These are phyloP conservation scores for Lutjanus campechanus DNA, from an alignment of 2,797 vertebrate species.

Conservation along the genomic window DNA sequence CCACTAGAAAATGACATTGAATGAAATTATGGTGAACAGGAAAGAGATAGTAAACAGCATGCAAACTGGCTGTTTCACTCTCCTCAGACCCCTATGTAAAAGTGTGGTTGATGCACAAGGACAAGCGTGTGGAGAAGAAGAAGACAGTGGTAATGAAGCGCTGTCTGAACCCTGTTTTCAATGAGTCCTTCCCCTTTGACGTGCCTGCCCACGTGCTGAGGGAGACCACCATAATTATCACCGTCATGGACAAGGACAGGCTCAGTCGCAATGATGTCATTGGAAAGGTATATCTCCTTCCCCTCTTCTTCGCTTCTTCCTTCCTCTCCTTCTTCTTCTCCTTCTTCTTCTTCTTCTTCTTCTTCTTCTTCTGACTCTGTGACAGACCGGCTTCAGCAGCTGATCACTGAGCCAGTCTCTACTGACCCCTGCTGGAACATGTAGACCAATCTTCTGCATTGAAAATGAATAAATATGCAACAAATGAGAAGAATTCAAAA, in stretches of 20 bases:
- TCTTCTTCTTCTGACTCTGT: slow-evolving; percentile 56
- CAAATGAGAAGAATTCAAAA: neutral
- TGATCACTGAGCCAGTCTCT: slow-evolving; percentile 62
- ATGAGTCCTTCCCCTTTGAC: slow-evolving; percentile 98
- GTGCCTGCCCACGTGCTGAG: slow-evolving; percentile 97
- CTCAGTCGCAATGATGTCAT: slow-evolving; percentile 99
- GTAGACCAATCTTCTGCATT: neutral
- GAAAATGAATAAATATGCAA: neutral
- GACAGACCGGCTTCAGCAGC: slow-evolving; percentile 33
- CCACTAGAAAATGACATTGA: neutral
- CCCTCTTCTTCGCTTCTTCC: slow-evolving; percentile 44
- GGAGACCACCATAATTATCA: slow-evolving; percentile 99
- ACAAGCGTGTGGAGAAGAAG: slow-evolving; percentile 99
- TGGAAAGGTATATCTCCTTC: slow-evolving; percentile 91
- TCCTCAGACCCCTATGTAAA: slow-evolving; percentile 96
- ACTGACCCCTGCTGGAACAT: slow-evolving; percentile 81
- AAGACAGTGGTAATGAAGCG: slow-evolving; percentile 99
- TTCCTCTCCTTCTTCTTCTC: slow-evolving; percentile 27
- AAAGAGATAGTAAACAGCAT: slow-evolving; percentile 2
- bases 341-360: slow-evolving; percentile 51
- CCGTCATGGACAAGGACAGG: slow-evolving; percentile 99
- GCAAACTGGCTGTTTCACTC: neutral
- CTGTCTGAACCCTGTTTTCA: slow-evolving; percentile 98
- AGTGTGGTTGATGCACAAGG: slow-evolving; percentile 99
- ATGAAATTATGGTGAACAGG: neutral